Conservation (phyloP, 2,797 vertebrate species). For the Arnoldichthys spilopterus region DNA sequence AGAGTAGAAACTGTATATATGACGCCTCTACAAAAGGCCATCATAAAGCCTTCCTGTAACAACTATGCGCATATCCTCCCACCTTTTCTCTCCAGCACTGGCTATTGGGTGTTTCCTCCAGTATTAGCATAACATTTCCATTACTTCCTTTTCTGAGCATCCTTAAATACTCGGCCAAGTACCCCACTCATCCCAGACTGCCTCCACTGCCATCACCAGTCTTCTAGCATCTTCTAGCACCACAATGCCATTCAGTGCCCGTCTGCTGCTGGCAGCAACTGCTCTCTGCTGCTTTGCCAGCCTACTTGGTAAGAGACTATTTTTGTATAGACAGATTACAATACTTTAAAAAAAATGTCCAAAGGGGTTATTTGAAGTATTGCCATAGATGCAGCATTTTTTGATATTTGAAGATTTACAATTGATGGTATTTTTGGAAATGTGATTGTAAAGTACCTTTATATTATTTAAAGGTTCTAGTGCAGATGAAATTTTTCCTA, state of each 20-base stretch:
- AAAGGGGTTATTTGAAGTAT: neutral
- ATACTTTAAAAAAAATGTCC: neutral
- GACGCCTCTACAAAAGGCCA: neutral
- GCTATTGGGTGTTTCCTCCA: conserved; percentile 11
- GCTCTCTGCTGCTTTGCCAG: conserved; percentile 54
- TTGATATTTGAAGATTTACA: neutral
- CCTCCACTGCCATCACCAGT: conserved; percentile 43
- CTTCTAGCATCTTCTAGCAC: conserved; percentile 31
- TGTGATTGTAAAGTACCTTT: too few species aligned
- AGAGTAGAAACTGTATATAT: neutral
- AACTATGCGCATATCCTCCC: neutral
- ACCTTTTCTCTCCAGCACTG: neutral
- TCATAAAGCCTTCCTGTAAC: neutral
- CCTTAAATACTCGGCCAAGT: conserved; percentile 15
- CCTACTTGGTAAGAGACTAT: conserved; percentile 57
- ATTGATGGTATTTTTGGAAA: neutral
- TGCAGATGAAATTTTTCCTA: too few species aligned
- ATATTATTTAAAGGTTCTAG: too few species aligned
- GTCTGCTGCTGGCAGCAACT: conserved; percentile 55
- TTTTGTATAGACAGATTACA: neutral
- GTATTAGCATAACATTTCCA: conserved; percentile 23
- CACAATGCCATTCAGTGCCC: conserved; percentile 48
- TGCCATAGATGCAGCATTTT: too few species aligned
- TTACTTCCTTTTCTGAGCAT: conserved; percentile 22
- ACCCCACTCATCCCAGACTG: neutral